Evolutionary conservation across 2,888 invertebrate genomes (phyloP).

Genomic region (Laothoe populi): DNA sequence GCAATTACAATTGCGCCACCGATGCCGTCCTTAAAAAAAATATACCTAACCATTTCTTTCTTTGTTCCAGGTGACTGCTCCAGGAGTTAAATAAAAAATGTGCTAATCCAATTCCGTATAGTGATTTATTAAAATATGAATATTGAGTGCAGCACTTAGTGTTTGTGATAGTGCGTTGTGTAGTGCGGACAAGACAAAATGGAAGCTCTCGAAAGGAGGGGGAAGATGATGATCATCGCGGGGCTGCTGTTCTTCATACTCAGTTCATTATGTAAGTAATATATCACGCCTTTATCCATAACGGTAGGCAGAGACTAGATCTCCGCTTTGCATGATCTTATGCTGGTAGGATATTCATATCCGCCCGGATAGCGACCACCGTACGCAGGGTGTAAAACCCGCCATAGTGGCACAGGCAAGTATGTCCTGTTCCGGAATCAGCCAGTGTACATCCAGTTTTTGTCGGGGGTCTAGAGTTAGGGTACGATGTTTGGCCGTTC

Average conservation of each 20-base stretch:
- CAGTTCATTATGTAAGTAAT: constrained; percentile 74
- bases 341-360: no score
- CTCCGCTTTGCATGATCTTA: no score
- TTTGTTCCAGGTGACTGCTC: constrained; percentile 47
- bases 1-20: no score
- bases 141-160: constrained; percentile 30
- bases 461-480: no score
- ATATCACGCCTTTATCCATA: neutral
- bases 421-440: no score
- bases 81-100: constrained; percentile 1
- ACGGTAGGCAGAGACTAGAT: no score
- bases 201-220: constrained; percentile 77
- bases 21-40: no score
- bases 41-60: constrained; percentile 29
- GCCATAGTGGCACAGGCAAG: no score
- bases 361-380: no score
- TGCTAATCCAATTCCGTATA: constrained; percentile 10
- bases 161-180: constrained; percentile 39
- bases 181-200: constrained; percentile 53
- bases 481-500: no score
- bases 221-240: constrained; percentile 52
- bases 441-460: no score
- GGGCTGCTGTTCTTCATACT: constrained; percentile 65
- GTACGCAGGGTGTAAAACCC: no score
- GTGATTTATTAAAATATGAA: constrained; percentile 28